A percentile compares a stretch with the other conserved stretches of the same genome.
These are phyloP conservation scores for Lithophane socia DNA, from an alignment of 2,888 invertebrate species.

Conservation along the genomic window DNA sequence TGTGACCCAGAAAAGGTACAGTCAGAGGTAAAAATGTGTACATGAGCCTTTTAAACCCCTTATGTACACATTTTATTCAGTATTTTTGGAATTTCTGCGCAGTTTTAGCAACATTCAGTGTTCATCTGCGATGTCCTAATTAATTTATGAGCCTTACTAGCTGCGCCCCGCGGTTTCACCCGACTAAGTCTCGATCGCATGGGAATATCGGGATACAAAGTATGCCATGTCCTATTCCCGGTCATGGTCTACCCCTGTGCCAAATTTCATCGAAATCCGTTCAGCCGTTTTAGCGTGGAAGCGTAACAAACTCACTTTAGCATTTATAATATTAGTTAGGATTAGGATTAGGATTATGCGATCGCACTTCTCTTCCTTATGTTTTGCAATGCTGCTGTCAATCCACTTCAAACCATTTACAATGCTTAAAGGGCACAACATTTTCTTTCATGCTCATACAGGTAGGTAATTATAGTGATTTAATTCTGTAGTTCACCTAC, in stretches of 20 bases:
- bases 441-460: not conserved
- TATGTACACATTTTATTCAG: too few species aligned
- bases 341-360: not conserved
- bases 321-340: too few species aligned
- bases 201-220: too few species aligned
- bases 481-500: not conserved
- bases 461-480: not conserved
- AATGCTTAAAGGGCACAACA: not conserved
- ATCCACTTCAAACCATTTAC: not conserved
- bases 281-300: too few species aligned
- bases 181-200: too few species aligned
- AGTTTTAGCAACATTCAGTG: not conserved
- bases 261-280: too few species aligned
- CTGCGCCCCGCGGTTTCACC: too few species aligned
- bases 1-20: conserved; percentile 15
- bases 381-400: not conserved
- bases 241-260: too few species aligned
- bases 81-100: not conserved
- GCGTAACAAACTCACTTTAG: too few species aligned
- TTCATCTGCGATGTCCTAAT: not conserved
- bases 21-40: not conserved
- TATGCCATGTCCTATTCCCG: too few species aligned
- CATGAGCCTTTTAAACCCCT: not conserved
- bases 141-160: not conserved
- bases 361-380: not conserved